Conservation (phyloP, 2,888 invertebrate genomes). For the Caenorhabditis sp. region DNA sequence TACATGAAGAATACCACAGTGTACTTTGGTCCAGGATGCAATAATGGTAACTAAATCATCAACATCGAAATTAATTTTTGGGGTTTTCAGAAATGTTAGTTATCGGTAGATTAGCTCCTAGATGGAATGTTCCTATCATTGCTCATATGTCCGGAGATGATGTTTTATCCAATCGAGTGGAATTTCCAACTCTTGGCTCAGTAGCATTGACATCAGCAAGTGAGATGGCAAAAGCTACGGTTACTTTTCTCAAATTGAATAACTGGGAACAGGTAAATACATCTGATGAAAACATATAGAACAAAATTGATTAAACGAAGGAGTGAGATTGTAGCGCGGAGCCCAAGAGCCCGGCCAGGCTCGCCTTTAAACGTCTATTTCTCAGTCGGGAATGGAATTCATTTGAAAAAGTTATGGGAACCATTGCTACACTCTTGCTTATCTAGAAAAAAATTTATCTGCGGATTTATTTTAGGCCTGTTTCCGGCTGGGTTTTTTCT, state of each 20-base stretch:
- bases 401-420: too few species aligned
- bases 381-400: too few species aligned
- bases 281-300: too few species aligned
- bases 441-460: too few species aligned
- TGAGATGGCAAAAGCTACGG: slow-evolving; percentile 69
- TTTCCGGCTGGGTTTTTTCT: too few species aligned
- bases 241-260: slow-evolving; percentile 64
- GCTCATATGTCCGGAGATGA: slow-evolving; percentile 70
- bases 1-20: slow-evolving; percentile 67
- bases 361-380: too few species aligned
- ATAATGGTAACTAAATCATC: slow-evolving; percentile 54
- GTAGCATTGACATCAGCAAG: slow-evolving; percentile 69
- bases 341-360: too few species aligned
- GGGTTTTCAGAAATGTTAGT: slow-evolving; percentile 67
- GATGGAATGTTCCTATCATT: slow-evolving; percentile 70
- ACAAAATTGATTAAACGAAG: too few species aligned
- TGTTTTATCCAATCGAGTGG: slow-evolving; percentile 58
- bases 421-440: too few species aligned
- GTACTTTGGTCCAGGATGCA: slow-evolving; percentile 70
- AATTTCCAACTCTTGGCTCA: slow-evolving; percentile 68
- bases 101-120: slow-evolving; percentile 67
- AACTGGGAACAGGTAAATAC: slow-evolving; percentile 61
- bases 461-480: too few species aligned
- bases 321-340: too few species aligned
- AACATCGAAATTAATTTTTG: neutral